Conservation (phyloP, 1,140 invertebrate species). For the Cheumatopsyche charites region DNA sequence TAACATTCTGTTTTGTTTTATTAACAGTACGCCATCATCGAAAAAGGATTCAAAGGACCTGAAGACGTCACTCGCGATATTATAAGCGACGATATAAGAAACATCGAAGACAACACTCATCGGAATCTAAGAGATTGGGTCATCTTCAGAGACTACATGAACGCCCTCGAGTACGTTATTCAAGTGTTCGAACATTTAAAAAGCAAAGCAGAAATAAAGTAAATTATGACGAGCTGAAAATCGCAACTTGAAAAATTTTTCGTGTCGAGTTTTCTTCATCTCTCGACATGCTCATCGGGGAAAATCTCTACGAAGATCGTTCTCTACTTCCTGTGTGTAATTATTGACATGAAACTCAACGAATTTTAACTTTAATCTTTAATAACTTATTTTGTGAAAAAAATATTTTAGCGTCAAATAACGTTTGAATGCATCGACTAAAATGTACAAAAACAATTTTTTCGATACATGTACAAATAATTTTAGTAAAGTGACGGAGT, state of each 20-base stretch:
- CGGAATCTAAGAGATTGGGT: slow-evolving; percentile 68
- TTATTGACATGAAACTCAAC: not conserved
- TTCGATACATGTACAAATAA: slow-evolving; percentile 11
- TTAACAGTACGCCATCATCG: slow-evolving; percentile 63
- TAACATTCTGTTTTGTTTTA: slow-evolving; percentile 27
- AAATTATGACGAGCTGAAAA: too few relatives aligned
- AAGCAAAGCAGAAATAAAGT: too few relatives aligned
- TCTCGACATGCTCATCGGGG: too few relatives aligned
- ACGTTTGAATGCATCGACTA: not conserved
- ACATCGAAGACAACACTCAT: slow-evolving; percentile 55
- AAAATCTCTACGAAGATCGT: too few relatives aligned
- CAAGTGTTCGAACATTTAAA: slow-evolving; percentile 62
- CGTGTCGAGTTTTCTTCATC: too few relatives aligned
- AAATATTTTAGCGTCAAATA: too few relatives aligned
- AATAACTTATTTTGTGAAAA: too few relatives aligned
- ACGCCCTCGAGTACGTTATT: slow-evolving; percentile 65
- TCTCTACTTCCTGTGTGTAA: too few relatives aligned
- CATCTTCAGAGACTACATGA: slow-evolving; percentile 72
- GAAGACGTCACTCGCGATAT: slow-evolving; percentile 62
- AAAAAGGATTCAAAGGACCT: slow-evolving; percentile 59
- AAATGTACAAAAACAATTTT: slow-evolving; percentile 12
- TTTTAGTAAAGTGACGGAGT: not conserved
- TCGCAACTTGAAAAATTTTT: too few relatives aligned
- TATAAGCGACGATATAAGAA: slow-evolving; percentile 63
- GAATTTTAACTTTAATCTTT: slow-evolving; percentile 5